Conservation (phyloP, 92 coral and sea anemone species). For the Galaxea fascicularis region DNA sequence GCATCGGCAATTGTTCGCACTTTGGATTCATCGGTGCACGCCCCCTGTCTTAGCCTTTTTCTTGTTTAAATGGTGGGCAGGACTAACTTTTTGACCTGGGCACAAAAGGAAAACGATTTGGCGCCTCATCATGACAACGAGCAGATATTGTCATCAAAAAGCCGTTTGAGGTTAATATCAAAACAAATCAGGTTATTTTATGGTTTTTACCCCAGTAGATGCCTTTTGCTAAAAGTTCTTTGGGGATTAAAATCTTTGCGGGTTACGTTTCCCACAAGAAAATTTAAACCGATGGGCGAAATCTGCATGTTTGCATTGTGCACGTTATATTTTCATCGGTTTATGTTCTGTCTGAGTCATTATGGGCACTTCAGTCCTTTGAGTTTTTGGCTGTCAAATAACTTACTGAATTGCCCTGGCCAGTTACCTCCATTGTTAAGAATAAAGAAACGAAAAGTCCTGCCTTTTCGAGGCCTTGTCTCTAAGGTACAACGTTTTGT, state of each 20-base stretch:
- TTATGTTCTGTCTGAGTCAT: constrained; percentile 16
- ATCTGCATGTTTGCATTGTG: constrained; percentile 19
- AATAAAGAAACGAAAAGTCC: too few relatives aligned
- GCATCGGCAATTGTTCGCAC: constrained; percentile 26
- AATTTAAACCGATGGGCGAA: neutral
- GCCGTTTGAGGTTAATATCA: constrained; percentile 23
- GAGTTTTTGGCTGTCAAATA: neutral
- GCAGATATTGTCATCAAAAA: constrained; percentile 40
- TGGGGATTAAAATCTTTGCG: constrained; percentile 7
- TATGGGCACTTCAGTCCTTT: neutral
- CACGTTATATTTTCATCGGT: neutral
- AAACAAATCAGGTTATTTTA: constrained; percentile 44
- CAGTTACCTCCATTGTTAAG: too few relatives aligned
- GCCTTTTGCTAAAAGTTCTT: constrained; percentile 12
- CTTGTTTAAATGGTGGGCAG: constrained; percentile 54
- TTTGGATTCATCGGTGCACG: constrained; percentile 36
- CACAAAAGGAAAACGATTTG: constrained; percentile 46
- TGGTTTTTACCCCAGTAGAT: constrained; percentile 23
- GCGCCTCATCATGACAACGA: constrained; percentile 45
- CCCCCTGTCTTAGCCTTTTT: constrained; percentile 56
- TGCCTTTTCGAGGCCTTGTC: too few relatives aligned
- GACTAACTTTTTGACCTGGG: constrained; percentile 58
- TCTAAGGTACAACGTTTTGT: too few relatives aligned
- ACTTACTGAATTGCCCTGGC: too few relatives aligned
- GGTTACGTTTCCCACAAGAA: constrained; percentile 1